Base-by-base conservation (phyloP, 2,888 invertebrate species). In the Gryllus longicercus region DNA sequence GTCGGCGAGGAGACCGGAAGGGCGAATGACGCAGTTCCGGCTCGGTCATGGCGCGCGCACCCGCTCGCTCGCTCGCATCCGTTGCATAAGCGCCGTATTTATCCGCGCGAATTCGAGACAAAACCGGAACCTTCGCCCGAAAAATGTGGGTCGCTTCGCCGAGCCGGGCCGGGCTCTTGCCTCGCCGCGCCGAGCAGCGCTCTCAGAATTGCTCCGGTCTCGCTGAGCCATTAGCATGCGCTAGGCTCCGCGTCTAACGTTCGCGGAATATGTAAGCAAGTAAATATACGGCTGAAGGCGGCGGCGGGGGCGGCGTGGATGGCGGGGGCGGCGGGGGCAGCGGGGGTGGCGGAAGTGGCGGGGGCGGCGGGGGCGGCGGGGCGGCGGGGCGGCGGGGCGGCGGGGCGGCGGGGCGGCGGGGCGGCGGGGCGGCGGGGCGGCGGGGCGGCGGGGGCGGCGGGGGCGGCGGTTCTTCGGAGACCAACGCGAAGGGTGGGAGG, bases 231-330 rank as follows among this genome's bases (percentile, higher is more conserved):
- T 63, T 63, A 63, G 63, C 63, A 63, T 63, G 63, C 63, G 63
- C 16, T 18, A n/a, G 63, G 63, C 14, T 14, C 16, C 63, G n/a
- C 4, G 4, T n/a, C 63, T 63, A 63, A 63, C 63, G 63, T 63
- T 63, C 16, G 63, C 63, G 63, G 63, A 63, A 63, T 63, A 63
- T 63, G 63, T 63, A 63, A 63, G 63, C 63, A 63, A 63, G 63
- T 14, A n/a, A 63, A 63, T 63, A 63, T 63, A 63, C 63, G 63
- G n/a, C 63, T 63, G 16, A n/a, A 63, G 63, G 16, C 63, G 14
- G 63, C n/a, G 14, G 16, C 16, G 63, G 63, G 3, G 2, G 63
- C 21, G 21, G 21, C n/a, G n/a, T n/a, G n/a, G n/a, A n/a, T n/a
- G 21, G 21, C 21, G 21, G 21, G 21, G 21, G 21, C 21, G 21